Conservation (phyloP, 2,888 invertebrate species). For the Drosophila cognata region DNA sequence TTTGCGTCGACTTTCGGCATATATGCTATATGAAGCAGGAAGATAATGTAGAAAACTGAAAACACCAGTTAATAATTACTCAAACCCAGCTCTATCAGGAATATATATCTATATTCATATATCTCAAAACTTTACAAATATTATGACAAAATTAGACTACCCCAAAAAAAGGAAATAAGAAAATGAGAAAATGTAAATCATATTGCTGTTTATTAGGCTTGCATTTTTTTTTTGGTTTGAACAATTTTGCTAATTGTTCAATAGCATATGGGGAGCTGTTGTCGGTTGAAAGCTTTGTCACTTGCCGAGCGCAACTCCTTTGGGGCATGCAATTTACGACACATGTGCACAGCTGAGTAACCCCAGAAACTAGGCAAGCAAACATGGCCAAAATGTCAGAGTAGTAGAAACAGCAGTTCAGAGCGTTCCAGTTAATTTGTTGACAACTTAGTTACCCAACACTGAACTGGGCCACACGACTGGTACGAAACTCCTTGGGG, state of each 20-base stretch:
- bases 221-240: constrained; percentile 7
- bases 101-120: not conserved
- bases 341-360: constrained; percentile 56
- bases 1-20: too few species aligned
- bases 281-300: constrained; percentile 16
- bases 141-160: not conserved
- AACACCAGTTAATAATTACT: too few species aligned
- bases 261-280: constrained; percentile 47
- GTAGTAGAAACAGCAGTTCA: constrained; percentile 24
- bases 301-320: constrained; percentile 47
- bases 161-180: not conserved
- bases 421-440: constrained; percentile 77
- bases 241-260: constrained; percentile 70
- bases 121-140: not conserved
- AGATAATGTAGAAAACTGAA: not conserved
- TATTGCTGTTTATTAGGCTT: constrained; percentile 12
- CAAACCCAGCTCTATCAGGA: not conserved
- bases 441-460: constrained; percentile 71
- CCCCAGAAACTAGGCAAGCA: constrained; percentile 59
- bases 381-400: constrained; percentile 47
- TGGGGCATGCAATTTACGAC: constrained; percentile 73
- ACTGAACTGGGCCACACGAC: constrained; percentile 20
- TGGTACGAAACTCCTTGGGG: constrained; percentile 53
- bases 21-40: too few species aligned
- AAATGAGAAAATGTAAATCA: constrained; percentile 34